These are phyloP conservation scores for Corythornis leucogaster DNA, from an alignment of 2,797 vertebrate genomes.

Conservation along the genomic window DNA sequence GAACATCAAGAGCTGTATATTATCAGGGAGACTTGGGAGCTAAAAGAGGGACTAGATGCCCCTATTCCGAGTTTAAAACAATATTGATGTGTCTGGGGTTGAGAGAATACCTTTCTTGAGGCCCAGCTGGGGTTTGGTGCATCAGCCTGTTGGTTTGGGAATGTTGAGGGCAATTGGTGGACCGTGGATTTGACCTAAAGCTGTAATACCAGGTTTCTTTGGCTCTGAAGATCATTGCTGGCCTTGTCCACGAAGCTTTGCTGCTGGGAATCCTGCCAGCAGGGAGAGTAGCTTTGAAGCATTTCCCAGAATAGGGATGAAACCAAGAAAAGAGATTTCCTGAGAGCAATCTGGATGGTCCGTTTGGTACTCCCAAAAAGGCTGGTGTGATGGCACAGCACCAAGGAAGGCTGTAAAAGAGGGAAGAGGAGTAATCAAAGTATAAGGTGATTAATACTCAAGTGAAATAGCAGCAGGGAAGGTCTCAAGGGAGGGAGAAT, in stretches of 20 bases:
- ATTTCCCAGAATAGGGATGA: not conserved
- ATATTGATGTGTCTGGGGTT: not conserved
- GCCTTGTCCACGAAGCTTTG: not conserved
- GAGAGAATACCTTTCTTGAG: not conserved
- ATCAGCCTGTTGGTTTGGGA: not conserved
- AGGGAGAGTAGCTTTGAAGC: slow-evolving; percentile 11
- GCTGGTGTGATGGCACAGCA: not conserved
- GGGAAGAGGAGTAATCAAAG: not conserved
- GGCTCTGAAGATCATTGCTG: not conserved
- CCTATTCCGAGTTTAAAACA: not conserved
- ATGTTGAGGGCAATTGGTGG: not conserved
- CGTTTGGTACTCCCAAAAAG: slow-evolving; percentile 16
- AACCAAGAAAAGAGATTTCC: slow-evolving; percentile 46
- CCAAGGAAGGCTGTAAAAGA: not conserved
- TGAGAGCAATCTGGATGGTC: slow-evolving; percentile 13
- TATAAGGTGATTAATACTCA: slow-evolving; percentile 20
- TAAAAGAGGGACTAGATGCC: not conserved
- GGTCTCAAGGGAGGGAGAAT: not conserved
- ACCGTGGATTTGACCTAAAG: not conserved
- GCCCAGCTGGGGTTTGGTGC: not conserved
- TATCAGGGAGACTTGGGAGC: not conserved
- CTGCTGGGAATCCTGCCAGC: not conserved
- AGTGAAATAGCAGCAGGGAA: not conserved
- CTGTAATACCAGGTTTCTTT: not conserved
- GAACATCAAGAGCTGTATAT: not conserved